Base-by-base conservation (phyloP, 2,797 vertebrate genomes). In the Danio choprae region DNA sequence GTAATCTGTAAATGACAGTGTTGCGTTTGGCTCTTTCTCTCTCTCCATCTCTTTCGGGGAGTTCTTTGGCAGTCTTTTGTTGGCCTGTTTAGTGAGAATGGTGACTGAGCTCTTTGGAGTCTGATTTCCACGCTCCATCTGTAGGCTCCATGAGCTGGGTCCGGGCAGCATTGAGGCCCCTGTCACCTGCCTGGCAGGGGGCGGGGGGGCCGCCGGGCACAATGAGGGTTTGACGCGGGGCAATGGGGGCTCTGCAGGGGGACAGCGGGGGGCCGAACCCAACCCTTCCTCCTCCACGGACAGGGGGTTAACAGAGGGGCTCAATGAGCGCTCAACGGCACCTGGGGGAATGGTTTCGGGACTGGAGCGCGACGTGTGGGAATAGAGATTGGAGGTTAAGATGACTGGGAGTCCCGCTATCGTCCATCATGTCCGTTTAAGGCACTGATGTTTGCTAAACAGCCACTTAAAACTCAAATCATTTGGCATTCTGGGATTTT, bases 71-170 rank as follows among this genome's bases (percentile, higher is more conserved):
- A 89, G 91, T 94, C 95, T 96, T 98, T 99, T 98, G 95, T 95
- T 95, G 93, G 85, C 90, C 90, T 94, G 93, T 90, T 89, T 88
- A 91, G 92, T 91, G 92, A 93, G 92, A 93, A 91, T 93, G 92
- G 96, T 97, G 97, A 97, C 96, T 96, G 96, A 94, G 92, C 95
- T 95, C 97, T 96, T 98, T 98, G 95, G 95, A 88, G 94, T 73
- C 85, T 95, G 90, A 99, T 98, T 99, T 98, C 96, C 97, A 99
- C 97, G 98, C 96, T 98, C 98, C 98, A 99, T 99, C 98, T 99
- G 98, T 97, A 96, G 96, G 95, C 96, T 96, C 97, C 97, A 97
- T 98, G 97, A 99, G 94, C 89, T 94, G 93, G 95, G 94, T 95
- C 92, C 94, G 91, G 94, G 92, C 92, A 90, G 94, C 95, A 97